A percentile compares a stretch with the other conserved stretches of the same genome.
Conservation (phyloP, 2,888 invertebrate genomes). For the Ashinkailepas kermadecensis region DNA sequence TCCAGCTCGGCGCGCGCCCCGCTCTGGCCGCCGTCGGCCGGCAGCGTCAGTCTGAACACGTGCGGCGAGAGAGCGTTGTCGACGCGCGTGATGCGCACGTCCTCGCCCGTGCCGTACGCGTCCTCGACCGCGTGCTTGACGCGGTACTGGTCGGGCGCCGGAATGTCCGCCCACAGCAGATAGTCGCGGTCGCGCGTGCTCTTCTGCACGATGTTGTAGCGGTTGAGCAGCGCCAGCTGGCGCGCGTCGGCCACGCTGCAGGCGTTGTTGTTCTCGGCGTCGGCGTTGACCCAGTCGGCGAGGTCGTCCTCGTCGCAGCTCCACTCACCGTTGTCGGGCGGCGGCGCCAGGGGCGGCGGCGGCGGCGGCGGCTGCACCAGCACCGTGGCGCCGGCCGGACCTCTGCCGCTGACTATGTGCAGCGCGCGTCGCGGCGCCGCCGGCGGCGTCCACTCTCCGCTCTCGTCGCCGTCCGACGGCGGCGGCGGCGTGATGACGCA, state of each 20-base stretch:
- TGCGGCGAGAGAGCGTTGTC: neutral
- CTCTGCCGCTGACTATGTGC: neutral
- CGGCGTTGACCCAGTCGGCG: neutral
- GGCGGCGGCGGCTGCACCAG: neutral
- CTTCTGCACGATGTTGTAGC: conserved; percentile 2
- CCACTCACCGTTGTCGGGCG: conserved; percentile 3
- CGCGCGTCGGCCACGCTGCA: neutral
- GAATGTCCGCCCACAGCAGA: neutral
- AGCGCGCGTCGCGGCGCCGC: neutral
- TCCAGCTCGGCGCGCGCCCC: conserved; percentile 69
- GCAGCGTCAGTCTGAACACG: neutral
- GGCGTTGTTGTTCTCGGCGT: neutral
- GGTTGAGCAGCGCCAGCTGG: neutral
- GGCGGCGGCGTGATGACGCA: conserved; percentile 76
- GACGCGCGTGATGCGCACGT: conserved; percentile 76
- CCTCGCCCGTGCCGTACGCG: conserved; percentile 74
- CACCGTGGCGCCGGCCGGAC: conserved; percentile 2
- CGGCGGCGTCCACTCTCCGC: neutral
- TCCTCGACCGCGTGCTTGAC: conserved; percentile 35
- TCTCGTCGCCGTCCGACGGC: conserved; percentile 61
- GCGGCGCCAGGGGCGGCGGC: neutral
- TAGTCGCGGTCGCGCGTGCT: neutral
- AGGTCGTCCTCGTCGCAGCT: neutral
- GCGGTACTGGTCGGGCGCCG: neutral
- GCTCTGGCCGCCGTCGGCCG: conserved; percentile 54